Base-by-base conservation (phyloP, 2,113 vertebrate species). In the Sardina pilchardus region DNA sequence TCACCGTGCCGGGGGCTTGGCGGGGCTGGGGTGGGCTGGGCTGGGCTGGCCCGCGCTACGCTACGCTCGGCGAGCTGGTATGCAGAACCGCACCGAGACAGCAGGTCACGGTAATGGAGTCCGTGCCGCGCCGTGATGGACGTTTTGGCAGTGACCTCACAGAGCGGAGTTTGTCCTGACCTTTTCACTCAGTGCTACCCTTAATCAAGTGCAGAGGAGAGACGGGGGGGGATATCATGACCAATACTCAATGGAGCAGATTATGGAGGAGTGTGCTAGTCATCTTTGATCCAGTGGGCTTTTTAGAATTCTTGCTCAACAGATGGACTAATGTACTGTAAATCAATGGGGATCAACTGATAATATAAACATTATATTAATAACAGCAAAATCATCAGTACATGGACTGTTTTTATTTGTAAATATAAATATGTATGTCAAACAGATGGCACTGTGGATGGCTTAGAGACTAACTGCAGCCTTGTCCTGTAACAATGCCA, bases 1-100 rank as follows among this genome's bases (percentile, higher is more conserved):
- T 92, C 93, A 89, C 89, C 85, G 63, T 0, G 45, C 88, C 48
- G 90, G 86, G 86, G 81, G 85, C 82, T 87, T 87, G 87, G 12
- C 67, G 1, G 30, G 30, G 90, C 89, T 90, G 63, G 88, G 88
- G 88, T 90, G 90, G 56, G 56, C 53, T 56, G 53, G 14, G 53
- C 14, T 56, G 53, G 63, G 44, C 16, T 50, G 16, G 12, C 12
- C 10, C 2, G 86, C 87, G 48, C 48, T 50, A 90, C n/a, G 90
- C 88, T 89, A 90, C 87, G 59, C 89, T 91, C 87, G 88, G 89
- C 89, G 90, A 34, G 63, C 30, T 14, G 67, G 67, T 34, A 75
- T 75, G 26, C 67, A 75, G 34, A 34, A 75, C 10, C 67, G 36
- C 30, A 75, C 30, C 67, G 14, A 36, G 67, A 75, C 67, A 36